Percentiles rank a stretch among this genome's conserved stretches.
Evolutionary conservation across 92 coral and sea anemone species (phyloP).

Genomic region (Epizoanthus illoricatus): DNA sequence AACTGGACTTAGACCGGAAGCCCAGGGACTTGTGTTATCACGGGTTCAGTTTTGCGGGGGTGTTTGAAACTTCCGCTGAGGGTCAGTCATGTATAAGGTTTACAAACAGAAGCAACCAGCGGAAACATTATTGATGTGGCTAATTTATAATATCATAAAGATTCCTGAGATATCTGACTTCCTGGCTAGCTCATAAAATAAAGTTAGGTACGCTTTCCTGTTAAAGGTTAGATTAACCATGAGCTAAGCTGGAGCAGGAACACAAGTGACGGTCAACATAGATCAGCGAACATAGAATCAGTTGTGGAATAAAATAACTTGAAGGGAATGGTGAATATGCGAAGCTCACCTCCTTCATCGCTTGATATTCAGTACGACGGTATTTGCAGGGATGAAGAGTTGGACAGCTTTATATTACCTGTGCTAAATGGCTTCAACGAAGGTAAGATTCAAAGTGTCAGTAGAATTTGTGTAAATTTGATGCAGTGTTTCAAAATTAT

Average conservation of each 20-base stretch:
- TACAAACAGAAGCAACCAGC: background rate
- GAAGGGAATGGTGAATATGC: slow-evolving; percentile 21
- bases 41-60: too few species aligned
- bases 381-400: too few species aligned
- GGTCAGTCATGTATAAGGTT: slow-evolving; percentile 5
- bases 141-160: slow-evolving; percentile 17
- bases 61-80: too few species aligned
- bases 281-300: background rate
- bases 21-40: too few species aligned
- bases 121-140: slow-evolving; percentile 6
- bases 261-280: background rate
- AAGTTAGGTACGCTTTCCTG: background rate
- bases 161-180: slow-evolving; percentile 1
- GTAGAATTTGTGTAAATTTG: background rate
- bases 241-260: background rate
- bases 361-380: too few species aligned
- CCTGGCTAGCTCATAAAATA: slow-evolving; percentile 29
- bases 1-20: too few species aligned
- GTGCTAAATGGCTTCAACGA: slow-evolving; percentile 20
- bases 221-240: too few species aligned
- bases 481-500: background rate
- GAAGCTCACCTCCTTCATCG: too few species aligned
- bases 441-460: slow-evolving; percentile 4
- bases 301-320: background rate
- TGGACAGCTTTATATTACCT: slow-evolving; percentile 32